A percentile compares a stretch with the other conserved stretches of the same genome.
Conservation (phyloP, 2,797 vertebrate genomes). For the Borostomias antarcticus region DNA sequence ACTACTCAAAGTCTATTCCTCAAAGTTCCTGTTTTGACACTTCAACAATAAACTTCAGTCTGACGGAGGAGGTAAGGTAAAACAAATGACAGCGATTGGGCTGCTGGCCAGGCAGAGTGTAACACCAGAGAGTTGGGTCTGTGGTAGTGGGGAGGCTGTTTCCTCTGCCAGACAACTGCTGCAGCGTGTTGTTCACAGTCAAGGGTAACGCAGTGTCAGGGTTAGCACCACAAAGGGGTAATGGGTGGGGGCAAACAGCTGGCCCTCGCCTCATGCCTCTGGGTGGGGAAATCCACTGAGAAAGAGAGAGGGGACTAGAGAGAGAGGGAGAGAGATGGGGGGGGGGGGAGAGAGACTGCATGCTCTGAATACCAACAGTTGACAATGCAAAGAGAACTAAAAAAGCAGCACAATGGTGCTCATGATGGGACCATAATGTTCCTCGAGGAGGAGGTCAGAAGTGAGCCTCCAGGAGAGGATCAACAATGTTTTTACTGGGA, state of each 20-base stretch:
- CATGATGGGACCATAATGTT: not conserved
- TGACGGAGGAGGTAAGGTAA: too few species aligned
- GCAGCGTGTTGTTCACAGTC: constrained; percentile 64
- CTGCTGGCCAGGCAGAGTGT: too few species aligned
- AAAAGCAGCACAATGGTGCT: not conserved
- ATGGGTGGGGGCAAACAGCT: constrained; percentile 48
- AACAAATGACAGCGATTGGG: too few species aligned
- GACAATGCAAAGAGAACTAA: constrained; percentile 7
- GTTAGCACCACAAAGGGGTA: constrained; percentile 45
- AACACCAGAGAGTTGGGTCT: not conserved
- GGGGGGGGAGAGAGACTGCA: constrained; percentile 9
- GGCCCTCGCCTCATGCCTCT: constrained; percentile 40
- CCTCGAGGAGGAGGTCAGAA: not conserved
- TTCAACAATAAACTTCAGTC: too few species aligned
- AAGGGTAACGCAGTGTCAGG: constrained; percentile 68
- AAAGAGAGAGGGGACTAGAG: not conserved
- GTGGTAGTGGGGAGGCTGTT: constrained; percentile 35
- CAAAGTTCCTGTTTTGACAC: too few species aligned
- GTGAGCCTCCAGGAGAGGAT: not conserved
- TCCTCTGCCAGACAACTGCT: constrained; percentile 57
- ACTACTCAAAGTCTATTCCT: too few species aligned
- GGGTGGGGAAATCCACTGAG: constrained; percentile 4
- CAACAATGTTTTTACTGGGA: not conserved
- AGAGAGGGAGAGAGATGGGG: not conserved
- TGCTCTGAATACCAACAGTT: constrained; percentile 51